Evolutionary conservation across 2,797 vertebrate species (phyloP).

Genomic region (Antrozous pallidus): DNA sequence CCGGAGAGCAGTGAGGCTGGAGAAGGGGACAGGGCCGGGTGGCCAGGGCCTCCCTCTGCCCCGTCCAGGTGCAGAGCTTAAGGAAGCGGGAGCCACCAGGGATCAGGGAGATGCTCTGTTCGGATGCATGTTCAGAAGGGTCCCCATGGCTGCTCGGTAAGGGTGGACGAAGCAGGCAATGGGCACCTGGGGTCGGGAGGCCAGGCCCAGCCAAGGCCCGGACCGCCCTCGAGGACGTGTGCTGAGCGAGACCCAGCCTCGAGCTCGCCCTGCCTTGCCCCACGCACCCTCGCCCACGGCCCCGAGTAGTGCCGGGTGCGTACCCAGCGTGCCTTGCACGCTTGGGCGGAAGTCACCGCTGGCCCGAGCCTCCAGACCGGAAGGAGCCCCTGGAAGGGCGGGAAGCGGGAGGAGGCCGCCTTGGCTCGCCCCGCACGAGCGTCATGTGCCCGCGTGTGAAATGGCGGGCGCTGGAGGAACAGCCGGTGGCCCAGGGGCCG

Average conservation of each 20-base stretch:
- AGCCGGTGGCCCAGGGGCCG: rapidly evolving
- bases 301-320: not conserved
- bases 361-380: rapidly evolving
- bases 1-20: not conserved
- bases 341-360: not conserved
- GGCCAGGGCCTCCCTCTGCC: not conserved
- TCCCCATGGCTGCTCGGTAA: not conserved
- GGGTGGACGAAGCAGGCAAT: not conserved
- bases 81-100: not conserved
- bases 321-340: not conserved
- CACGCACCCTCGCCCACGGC: rapidly evolving
- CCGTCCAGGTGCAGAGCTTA: not conserved
- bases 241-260: not conserved
- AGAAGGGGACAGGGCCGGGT: not conserved
- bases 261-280: not conserved
- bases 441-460: not conserved
- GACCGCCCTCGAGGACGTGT: not conserved
- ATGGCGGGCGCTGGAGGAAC: not conserved
- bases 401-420: not conserved
- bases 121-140: not conserved
- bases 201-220: not conserved
- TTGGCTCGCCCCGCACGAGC: rapidly evolving
- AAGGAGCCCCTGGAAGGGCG: not conserved
- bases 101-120: not conserved
- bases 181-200: not conserved